Conservation (phyloP, 2,797 vertebrate species). For the Artibeus lituratus region DNA sequence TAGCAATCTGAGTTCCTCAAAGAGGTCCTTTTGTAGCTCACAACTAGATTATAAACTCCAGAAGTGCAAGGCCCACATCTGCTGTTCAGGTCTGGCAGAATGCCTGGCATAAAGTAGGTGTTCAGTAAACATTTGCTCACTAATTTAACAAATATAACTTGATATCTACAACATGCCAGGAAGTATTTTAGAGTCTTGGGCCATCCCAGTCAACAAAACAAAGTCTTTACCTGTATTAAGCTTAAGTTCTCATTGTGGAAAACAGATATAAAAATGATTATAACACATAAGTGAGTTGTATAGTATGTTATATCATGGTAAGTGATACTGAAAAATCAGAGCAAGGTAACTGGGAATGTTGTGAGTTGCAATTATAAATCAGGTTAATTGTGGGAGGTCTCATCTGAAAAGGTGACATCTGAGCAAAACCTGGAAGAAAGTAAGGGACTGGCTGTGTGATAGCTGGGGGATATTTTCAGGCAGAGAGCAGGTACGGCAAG, state of each 20-base stretch:
- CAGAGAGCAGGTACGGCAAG: not conserved
- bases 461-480: not conserved
- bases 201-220: not conserved
- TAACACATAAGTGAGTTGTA: not conserved
- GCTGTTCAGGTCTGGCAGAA: not conserved
- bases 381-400: not conserved
- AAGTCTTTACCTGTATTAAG: not conserved
- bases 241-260: not conserved
- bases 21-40: not conserved
- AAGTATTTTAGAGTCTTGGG: not conserved
- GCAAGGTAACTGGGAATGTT: not conserved
- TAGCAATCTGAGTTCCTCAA: not conserved
- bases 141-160: not conserved
- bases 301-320: not conserved
- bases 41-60: not conserved
- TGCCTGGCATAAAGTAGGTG: not conserved
- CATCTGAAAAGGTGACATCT: not conserved
- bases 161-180: not conserved
- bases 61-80: not conserved
- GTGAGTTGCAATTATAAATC: not conserved
- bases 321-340: not conserved
- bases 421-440: not conserved
- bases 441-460: not conserved
- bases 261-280: not conserved
- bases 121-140: not conserved